A percentile compares a stretch with the other conserved stretches of the same genome.
These are phyloP conservation scores for Saccostrea echinata DNA, from an alignment of 1,140 invertebrate species.

Conservation along the genomic window DNA sequence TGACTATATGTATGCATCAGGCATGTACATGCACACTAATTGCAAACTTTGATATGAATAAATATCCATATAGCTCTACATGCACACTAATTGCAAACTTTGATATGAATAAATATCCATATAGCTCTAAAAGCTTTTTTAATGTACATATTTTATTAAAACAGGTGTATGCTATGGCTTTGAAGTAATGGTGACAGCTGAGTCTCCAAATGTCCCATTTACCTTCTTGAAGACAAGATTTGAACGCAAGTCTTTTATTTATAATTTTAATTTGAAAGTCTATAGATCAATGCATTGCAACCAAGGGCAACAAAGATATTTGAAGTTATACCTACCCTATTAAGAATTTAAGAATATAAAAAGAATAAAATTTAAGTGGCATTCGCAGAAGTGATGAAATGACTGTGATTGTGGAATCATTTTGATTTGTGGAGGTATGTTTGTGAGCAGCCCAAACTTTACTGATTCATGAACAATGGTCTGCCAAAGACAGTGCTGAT, in stretches of 20 bases:
- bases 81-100: background rate
- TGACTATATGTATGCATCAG: background rate
- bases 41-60: background rate
- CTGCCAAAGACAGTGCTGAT: background rate
- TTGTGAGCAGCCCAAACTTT: background rate
- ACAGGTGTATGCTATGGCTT: slow-evolving; percentile 55
- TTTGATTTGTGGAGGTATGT: background rate
- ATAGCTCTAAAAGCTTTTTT: background rate
- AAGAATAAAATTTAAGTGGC: slow-evolving; percentile 12
- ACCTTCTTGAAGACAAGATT: slow-evolving; percentile 52
- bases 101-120: background rate
- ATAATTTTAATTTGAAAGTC: slow-evolving; percentile 4
- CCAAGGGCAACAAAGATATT: background rate
- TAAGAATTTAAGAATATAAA: background rate
- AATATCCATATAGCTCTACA: background rate
- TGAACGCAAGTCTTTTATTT: slow-evolving; percentile 22
- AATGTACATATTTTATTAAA: slow-evolving; percentile 31
- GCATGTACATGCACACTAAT: background rate
- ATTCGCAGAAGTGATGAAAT: background rate
- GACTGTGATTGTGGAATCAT: background rate
- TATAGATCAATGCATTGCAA: background rate
- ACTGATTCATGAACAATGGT: background rate
- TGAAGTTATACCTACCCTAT: background rate
- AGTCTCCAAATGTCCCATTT: slow-evolving; percentile 53
- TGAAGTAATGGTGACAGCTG: slow-evolving; percentile 48